Evolutionary conservation across 2,797 vertebrate species (phyloP), one percentile per base, ranked within the genome.

Genomic region (Rhincodon typus): DNA sequence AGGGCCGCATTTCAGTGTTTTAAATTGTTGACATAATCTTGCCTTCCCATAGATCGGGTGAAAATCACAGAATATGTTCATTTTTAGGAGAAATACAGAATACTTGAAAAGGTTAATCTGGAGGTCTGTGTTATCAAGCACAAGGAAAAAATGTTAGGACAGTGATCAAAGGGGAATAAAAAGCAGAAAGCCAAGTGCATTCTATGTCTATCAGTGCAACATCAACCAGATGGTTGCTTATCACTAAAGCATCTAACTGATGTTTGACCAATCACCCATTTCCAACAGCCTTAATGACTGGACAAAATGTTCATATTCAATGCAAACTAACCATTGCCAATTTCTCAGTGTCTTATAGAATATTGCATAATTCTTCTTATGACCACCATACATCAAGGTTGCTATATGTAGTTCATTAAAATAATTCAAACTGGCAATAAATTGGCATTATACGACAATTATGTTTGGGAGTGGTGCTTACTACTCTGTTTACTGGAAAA

Each of bases 201-300:
- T 69, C 25, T 53, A 53, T 62, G 25, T 66, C 62, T 84, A 96
- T 96, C 95, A 46, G 74, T 30, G 79, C 93, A 96, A 88, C 95
- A 53, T 94, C 95, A 82, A 82, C 70, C 94, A 84, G 90, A 94
- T 74, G 77, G 53, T n/a, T 96, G 25, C 69, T 96, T 96, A 96
- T 96, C 91, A 88, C 34, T 13, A 10, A 94, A 66, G 46, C 86
- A 96, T 84, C 95, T 66, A 82, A 69, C 74, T 86, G 38, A 96
- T 94, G 95, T 57, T 62, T 70, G 46, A 77, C 57, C 94, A 94
- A 69, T 38, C 42, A 77, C 94, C 70, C 94, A 74, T 50, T 70
- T 95, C 72, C 46, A 77, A 15, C 42, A 77, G 30, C 10, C 94
- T 95, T 95, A 69, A 93, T 93, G 42, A 95, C 94, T 77, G 46